phyloP scores from a whole-genome alignment of 1,140 invertebrate species.

The Drosophila ercepeae region DNA sequence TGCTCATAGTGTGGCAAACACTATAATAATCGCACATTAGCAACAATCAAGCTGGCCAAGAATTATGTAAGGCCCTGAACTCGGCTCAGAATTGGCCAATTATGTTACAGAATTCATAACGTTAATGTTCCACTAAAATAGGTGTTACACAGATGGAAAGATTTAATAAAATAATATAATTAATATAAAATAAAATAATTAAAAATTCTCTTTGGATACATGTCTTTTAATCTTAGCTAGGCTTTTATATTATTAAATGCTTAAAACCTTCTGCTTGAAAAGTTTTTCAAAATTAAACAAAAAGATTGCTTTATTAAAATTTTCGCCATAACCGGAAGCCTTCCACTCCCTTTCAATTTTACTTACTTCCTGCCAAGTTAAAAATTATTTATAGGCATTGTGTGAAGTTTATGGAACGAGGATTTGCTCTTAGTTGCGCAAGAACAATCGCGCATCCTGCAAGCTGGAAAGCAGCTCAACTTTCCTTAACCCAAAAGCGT shows the following conservation, averaged over 20 bases:
- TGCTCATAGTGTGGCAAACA: conserved; percentile 21
- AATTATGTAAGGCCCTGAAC: conserved; percentile 45
- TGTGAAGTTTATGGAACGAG: not conserved
- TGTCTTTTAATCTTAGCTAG: no score
- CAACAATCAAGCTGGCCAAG: conserved; percentile 8
- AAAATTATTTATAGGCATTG: not conserved
- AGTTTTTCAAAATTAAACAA: not conserved
- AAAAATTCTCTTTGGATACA: no score
- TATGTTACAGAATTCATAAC: not conserved
- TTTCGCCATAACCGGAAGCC: not conserved
- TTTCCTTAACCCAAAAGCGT: conserved; percentile 68
- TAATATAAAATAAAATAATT: no score
- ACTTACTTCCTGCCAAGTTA: not conserved
- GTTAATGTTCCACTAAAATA: not conserved
- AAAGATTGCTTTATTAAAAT: not conserved
- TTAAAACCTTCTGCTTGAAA: not conserved
- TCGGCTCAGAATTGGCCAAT: not conserved
- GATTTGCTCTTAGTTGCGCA: conserved; percentile 8
- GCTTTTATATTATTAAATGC: no score
- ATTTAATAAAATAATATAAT: no score
- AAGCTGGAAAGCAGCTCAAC: conserved; percentile 25
- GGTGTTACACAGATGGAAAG: no score
- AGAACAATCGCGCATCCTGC: conserved; percentile 13
- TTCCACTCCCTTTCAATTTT: not conserved
- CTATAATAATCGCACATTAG: conserved; percentile 22